These are phyloP conservation scores for Vollenhovia emeryi DNA, from an alignment of 1,140 invertebrate species.

Conservation along the genomic window DNA sequence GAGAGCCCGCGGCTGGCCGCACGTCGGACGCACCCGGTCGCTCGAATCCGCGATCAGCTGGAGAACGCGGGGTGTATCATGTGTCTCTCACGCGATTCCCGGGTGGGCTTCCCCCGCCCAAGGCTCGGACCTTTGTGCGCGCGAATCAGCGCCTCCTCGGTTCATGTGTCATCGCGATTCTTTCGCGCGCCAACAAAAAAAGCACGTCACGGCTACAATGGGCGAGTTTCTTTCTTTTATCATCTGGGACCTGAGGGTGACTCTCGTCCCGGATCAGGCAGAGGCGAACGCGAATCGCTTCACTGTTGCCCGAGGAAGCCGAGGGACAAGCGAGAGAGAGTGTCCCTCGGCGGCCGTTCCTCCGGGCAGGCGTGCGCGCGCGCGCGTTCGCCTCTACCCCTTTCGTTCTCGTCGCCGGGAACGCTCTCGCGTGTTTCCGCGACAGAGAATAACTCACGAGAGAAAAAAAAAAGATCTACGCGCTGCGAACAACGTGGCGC, in stretches of 20 bases:
- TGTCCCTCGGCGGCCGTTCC: neutral
- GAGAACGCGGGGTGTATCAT: neutral
- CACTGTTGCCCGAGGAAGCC: constrained; percentile 37
- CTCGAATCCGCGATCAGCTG: constrained; percentile 5
- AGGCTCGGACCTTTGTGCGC: neutral
- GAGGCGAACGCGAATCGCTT: constrained; percentile 27
- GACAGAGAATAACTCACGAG: constrained; percentile 62
- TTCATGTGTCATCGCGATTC: neutral
- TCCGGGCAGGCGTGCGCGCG: neutral
- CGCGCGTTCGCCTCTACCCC: constrained; percentile 45
- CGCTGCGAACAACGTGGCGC: constrained; percentile 82
- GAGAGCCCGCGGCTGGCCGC: constrained; percentile 34
- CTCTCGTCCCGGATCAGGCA: constrained; percentile 53
- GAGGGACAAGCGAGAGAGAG: neutral
- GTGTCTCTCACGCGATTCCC: neutral
- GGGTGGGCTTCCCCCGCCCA: neutral
- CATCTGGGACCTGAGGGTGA: constrained; percentile 66
- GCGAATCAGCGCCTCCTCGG: neutral
- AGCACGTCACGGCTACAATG: constrained; percentile 82
- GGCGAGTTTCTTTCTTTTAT: constrained; percentile 77
- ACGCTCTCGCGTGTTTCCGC: constrained; percentile 59
- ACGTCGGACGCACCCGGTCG: constrained; percentile 39
- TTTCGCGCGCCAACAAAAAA: constrained; percentile 71
- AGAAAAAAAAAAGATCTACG: constrained; percentile 73
- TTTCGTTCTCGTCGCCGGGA: constrained; percentile 26